Evolutionary conservation across 2,113 vertebrate genomes (phyloP).

Genomic region (Odocoileus virginianus): DNA sequence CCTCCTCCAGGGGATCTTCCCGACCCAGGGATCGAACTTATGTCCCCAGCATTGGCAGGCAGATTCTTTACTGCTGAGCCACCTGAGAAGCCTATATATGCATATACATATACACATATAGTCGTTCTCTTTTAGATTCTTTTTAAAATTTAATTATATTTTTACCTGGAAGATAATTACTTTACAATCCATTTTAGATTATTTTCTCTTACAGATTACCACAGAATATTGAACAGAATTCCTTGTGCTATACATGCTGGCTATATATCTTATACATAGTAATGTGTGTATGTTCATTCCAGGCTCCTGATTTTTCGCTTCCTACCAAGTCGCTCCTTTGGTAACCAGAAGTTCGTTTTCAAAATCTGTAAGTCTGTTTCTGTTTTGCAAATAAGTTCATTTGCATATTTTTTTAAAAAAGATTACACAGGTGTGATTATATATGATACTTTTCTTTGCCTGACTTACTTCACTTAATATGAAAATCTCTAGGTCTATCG

Average conservation of each 20-base stretch:
- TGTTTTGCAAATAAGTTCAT: not conserved
- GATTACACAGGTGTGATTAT: not conserved
- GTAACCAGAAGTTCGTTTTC: not conserved
- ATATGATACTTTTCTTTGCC: not conserved
- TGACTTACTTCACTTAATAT: not conserved
- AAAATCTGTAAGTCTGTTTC: not conserved
- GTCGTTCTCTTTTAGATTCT: not conserved
- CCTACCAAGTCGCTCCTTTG: fast-evolving
- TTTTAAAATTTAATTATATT: not conserved
- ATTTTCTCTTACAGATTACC: not conserved
- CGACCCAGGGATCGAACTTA: not conserved
- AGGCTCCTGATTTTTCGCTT: not conserved
- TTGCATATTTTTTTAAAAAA: not conserved
- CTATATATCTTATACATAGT: not conserved
- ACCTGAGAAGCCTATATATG: not conserved
- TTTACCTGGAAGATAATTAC: not conserved
- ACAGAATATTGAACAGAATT: not conserved
- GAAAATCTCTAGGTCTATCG: not conserved
- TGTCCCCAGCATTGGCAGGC: not conserved
- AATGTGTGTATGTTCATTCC: not conserved
- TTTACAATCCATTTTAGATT: not conserved
- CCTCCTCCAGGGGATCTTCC: not conserved
- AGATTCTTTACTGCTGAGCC: not conserved
- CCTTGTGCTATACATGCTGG: not conserved
- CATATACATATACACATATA: not conserved